phyloP scores from a whole-genome alignment of 2,888 invertebrate genomes.

The Pogonocherus hispidulus region DNA sequence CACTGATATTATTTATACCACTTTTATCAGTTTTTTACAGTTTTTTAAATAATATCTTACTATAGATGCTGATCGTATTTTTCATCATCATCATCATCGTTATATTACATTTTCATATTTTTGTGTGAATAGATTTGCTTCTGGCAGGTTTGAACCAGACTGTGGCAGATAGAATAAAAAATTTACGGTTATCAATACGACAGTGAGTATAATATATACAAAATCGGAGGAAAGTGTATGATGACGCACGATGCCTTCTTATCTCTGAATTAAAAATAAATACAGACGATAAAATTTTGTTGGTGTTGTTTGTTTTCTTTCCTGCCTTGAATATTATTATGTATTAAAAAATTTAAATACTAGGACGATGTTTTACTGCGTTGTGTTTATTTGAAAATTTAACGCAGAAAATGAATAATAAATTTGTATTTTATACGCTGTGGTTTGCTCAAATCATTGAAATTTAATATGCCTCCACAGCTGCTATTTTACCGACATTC shows the following conservation, averaged over 20 bases:
- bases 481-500: too few relatives aligned
- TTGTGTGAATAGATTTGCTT: background rate
- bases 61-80: too few relatives aligned
- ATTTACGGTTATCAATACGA: background rate
- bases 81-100: too few relatives aligned
- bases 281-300: slow-evolving; percentile 10
- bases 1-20: too few relatives aligned
- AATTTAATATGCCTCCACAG: too few relatives aligned
- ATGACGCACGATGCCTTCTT: slow-evolving; percentile 7
- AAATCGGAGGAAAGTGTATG: background rate
- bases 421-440: too few relatives aligned
- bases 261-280: slow-evolving; percentile 24
- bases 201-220: background rate
- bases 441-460: too few relatives aligned
- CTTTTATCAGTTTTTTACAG: too few relatives aligned
- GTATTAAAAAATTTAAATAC: background rate
- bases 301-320: slow-evolving; percentile 3
- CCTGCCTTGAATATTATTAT: background rate
- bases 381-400: background rate
- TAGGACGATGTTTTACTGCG: background rate
- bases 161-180: background rate
- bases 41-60: too few relatives aligned
- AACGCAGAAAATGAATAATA: background rate
- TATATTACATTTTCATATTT: too few relatives aligned
- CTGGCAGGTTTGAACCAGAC: background rate